A percentile compares a stretch with the other conserved stretches of the same genome.
Conservation (phyloP, 2,797 vertebrate species). For the Epinephelus coioides region DNA sequence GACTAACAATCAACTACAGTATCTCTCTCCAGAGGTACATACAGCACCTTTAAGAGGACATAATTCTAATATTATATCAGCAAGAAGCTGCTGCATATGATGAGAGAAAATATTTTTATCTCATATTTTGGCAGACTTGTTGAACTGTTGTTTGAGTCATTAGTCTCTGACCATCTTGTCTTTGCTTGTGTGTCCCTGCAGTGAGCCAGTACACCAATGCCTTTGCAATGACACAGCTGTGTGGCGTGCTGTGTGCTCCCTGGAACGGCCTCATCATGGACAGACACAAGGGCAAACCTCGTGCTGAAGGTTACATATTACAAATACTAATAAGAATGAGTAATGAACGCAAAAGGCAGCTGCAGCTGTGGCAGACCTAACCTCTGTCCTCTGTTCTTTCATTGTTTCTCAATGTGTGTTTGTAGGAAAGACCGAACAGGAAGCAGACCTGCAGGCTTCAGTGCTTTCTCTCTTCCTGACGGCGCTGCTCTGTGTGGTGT, state of each 20-base stretch:
- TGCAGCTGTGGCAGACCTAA: no score
- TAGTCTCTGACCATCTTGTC: background rate
- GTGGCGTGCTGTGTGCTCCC: slow-evolving; percentile 92
- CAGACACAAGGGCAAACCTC: slow-evolving; percentile 85
- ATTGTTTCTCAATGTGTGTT: slow-evolving; percentile 26
- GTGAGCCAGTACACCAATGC: slow-evolving; percentile 93
- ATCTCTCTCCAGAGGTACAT: no score
- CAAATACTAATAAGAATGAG: background rate
- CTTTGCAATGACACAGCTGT: slow-evolving; percentile 94
- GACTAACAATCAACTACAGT: no score
- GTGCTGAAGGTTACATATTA: slow-evolving; percentile 70
- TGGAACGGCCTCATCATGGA: slow-evolving; percentile 97
- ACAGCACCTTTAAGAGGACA: no score
- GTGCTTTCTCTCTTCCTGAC: slow-evolving; percentile 91
- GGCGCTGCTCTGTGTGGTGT: slow-evolving; percentile 87
- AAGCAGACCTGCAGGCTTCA: slow-evolving; percentile 84
- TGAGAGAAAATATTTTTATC: background rate
- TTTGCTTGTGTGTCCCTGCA: slow-evolving; percentile 60
- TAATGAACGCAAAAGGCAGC: background rate
- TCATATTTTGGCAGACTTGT: background rate
- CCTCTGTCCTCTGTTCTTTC: no score
- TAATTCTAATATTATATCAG: no score
- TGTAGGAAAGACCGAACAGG: slow-evolving; percentile 77
- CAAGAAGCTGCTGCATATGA: background rate
- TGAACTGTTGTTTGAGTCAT: background rate